These are phyloP conservation scores for Dendronephthya gigantea DNA, from an alignment of 64 coral and sea anemone genomes.

Conservation along the genomic window DNA sequence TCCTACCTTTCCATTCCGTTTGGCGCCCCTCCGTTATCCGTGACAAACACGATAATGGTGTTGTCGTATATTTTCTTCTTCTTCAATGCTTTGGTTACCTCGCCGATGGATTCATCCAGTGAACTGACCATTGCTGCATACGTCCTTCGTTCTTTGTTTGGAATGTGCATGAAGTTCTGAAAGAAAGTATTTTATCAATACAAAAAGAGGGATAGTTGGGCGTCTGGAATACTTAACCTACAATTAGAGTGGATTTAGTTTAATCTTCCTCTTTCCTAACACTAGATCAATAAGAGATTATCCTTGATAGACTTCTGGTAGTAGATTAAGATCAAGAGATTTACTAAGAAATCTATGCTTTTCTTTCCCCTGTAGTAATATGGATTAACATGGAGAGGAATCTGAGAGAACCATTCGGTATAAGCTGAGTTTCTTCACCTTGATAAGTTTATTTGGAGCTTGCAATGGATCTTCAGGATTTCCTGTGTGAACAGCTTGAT, in stretches of 20 bases:
- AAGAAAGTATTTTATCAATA: no score
- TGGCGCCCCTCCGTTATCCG: neutral
- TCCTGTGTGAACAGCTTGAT: slow-evolving; percentile 54
- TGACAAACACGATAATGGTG: neutral
- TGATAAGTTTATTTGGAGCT: slow-evolving; percentile 38
- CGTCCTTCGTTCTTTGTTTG: slow-evolving; percentile 28
- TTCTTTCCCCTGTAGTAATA: no score
- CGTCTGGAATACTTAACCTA: no score
- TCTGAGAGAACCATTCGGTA: no score
- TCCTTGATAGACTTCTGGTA: no score
- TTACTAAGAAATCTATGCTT: no score
- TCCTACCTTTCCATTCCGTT: slow-evolving; percentile 11
- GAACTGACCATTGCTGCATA: slow-evolving; percentile 77
- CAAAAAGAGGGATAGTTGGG: no score
- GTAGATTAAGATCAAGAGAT: no score
- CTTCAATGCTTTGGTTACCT: slow-evolving; percentile 36
- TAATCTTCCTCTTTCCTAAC: no score
- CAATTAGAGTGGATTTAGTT: no score
- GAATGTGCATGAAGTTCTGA: slow-evolving; percentile 61
- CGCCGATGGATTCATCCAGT: slow-evolving; percentile 75
- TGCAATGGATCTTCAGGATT: slow-evolving; percentile 41
- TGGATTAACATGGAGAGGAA: no score
- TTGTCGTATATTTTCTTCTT: neutral
- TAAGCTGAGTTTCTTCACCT: slow-evolving; percentile 3
- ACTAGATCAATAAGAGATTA: no score